Evolutionary conservation across 2,113 vertebrate genomes (phyloP).

Genomic region (Machaerirhynchus nigripectus): DNA sequence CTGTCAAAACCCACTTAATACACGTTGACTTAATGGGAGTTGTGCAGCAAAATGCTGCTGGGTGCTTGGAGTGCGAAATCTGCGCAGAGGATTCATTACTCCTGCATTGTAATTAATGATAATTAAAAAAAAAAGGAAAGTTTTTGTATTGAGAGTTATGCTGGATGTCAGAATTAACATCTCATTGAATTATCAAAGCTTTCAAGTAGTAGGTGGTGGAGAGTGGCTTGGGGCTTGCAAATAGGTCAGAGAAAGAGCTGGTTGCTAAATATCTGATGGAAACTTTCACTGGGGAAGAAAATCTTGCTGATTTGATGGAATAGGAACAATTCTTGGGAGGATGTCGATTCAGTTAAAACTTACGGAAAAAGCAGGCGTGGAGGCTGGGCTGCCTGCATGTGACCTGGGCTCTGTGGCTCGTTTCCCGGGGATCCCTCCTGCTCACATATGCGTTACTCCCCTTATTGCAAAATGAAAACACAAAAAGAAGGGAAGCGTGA

Average conservation of each 20-base stretch:
- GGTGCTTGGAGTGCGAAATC: not conserved
- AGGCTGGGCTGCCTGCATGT: not conserved
- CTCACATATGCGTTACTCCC: not conserved
- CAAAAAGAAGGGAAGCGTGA: not conserved
- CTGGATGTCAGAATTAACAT: conserved; percentile 49
- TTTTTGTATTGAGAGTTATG: not conserved
- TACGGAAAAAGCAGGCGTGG: not conserved
- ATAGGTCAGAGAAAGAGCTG: conserved; percentile 50
- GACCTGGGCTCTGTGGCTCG: not conserved
- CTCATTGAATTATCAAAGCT: conserved; percentile 55
- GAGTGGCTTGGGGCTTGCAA: conserved; percentile 51
- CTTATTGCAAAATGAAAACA: not conserved
- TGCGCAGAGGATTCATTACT: not conserved
- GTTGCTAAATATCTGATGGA: conserved; percentile 21
- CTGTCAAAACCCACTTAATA: not conserved
- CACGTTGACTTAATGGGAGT: not conserved
- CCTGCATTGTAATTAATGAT: conserved; percentile 18
- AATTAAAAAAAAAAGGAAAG: not conserved
- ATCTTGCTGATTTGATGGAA: conserved; percentile 54
- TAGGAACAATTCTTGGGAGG: not conserved
- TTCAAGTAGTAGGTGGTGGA: conserved; percentile 28
- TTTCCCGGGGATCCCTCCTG: not conserved
- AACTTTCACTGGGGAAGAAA: conserved; percentile 33
- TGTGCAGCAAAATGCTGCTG: not conserved
- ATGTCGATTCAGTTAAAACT: not conserved